These are phyloP conservation scores for Vulpes lagopus DNA, from an alignment of 2,113 vertebrate genomes.

Conservation along the genomic window DNA sequence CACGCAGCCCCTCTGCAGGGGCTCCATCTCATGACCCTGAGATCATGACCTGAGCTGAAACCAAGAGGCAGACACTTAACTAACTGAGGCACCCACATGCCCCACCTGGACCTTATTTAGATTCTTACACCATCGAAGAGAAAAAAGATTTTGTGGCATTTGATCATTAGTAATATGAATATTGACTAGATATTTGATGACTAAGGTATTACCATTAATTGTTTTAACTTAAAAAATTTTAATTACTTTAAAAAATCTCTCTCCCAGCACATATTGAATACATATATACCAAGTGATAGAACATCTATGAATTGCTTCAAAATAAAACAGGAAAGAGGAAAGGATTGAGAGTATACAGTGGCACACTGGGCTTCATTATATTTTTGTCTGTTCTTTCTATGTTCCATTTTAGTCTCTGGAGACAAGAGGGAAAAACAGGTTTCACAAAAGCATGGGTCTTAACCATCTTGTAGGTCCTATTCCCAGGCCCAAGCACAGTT, in stretches of 20 bases:
- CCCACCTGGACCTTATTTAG: neutral
- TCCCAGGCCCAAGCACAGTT: neutral
- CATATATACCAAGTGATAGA: neutral
- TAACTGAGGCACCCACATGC: neutral
- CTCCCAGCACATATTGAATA: neutral
- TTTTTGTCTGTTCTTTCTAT: neutral
- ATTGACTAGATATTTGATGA: neutral
- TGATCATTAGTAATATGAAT: neutral
- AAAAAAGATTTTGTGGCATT: neutral
- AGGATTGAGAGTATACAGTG: too few species aligned
- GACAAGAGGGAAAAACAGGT: neutral
- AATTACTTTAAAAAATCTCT: neutral
- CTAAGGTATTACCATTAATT: neutral
- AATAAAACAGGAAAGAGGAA: neutral
- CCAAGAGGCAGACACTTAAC: neutral
- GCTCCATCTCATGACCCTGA: neutral
- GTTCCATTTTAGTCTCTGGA: neutral
- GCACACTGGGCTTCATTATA: neutral
- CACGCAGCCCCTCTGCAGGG: neutral
- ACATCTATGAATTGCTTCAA: neutral
- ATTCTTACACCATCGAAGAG: neutral
- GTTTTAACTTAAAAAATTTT: neutral
- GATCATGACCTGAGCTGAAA: neutral
- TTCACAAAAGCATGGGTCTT: neutral
- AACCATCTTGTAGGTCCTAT: too few species aligned